Percentiles rank a stretch among this genome's conserved stretches.
Conservation (phyloP, 2,113 vertebrate genomes). For the Mesocricetus auratus region DNA sequence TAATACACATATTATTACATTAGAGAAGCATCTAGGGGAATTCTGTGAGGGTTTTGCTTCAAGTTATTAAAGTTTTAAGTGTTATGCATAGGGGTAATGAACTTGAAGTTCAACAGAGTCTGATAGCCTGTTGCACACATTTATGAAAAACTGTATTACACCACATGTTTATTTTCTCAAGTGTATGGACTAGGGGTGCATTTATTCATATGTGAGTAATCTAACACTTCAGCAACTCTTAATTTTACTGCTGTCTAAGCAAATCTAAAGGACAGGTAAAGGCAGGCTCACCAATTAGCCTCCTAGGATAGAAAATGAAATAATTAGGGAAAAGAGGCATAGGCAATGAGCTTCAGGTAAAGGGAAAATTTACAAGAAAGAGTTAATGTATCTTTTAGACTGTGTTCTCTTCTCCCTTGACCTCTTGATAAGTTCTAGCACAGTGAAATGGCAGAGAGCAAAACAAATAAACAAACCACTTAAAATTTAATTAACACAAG, state of each 20-base stretch:
- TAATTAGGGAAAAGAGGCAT: not conserved
- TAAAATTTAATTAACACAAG: conserved; percentile 52
- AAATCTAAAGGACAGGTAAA: not conserved
- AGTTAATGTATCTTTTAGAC: not conserved
- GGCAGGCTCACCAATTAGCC: not conserved
- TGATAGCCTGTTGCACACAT: not conserved
- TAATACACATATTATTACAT: not conserved
- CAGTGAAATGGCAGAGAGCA: not conserved
- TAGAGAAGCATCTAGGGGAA: not conserved
- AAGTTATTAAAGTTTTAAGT: not conserved
- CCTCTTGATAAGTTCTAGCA: conserved; percentile 9
- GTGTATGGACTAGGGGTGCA: not conserved
- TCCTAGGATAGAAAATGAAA: not conserved
- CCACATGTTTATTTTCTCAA: not conserved
- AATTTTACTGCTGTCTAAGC: not conserved
- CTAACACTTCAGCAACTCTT: not conserved
- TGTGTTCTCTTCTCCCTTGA: conserved; percentile 23
- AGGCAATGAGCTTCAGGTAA: not conserved
- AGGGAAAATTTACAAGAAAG: not conserved
- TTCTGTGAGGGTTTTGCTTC: not conserved
- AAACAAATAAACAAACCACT: not conserved
- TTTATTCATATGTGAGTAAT: not conserved
- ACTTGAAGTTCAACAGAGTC: not conserved
- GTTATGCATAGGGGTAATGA: not conserved
- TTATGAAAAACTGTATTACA: not conserved